phyloP scores from a whole-genome alignment of 2,888 invertebrate genomes.

The Hedya salicella region DNA sequence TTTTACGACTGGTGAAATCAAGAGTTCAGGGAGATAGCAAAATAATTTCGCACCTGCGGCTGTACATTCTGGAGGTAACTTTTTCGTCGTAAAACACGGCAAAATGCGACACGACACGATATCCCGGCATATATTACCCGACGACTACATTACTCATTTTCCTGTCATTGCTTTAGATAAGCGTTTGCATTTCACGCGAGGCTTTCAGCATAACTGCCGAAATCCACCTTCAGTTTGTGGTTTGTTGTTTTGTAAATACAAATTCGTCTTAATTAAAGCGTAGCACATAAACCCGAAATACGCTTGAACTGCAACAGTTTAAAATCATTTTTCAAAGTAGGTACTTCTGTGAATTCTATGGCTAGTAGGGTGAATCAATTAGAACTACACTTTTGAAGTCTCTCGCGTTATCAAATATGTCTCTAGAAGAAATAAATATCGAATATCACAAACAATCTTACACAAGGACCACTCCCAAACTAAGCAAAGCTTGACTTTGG shows the following conservation, averaged over 20 bases:
- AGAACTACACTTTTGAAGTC: too few relatives aligned
- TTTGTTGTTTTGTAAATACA: constrained; percentile 28
- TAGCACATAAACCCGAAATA: constrained; percentile 31
- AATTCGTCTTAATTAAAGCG: constrained; percentile 36
- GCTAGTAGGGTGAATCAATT: too few relatives aligned
- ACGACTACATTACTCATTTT: constrained; percentile 35
- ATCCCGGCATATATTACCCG: constrained; percentile 27
- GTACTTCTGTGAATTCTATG: constrained; percentile 19
- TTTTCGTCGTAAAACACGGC: constrained; percentile 49
- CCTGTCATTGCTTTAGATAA: constrained; percentile 27
- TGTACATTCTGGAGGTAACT: constrained; percentile 52
- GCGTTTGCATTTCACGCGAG: neutral
- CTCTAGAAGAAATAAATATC: too few relatives aligned
- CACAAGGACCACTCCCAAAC: too few relatives aligned
- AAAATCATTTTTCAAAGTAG: constrained; percentile 26
- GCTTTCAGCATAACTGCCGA: neutral
- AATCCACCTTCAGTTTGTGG: constrained; percentile 3
- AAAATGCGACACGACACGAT: constrained; percentile 20
- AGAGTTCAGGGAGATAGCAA: constrained; percentile 62
- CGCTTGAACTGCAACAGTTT: constrained; percentile 23
- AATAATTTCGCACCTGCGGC: constrained; percentile 64
- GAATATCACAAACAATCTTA: too few relatives aligned
- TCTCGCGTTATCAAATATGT: too few relatives aligned
- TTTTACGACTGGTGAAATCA: constrained; percentile 70
- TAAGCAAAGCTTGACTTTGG: too few relatives aligned